phyloP scores from a whole-genome alignment of 1,140 invertebrate species.

The Brevipalpus yothersi region DNA sequence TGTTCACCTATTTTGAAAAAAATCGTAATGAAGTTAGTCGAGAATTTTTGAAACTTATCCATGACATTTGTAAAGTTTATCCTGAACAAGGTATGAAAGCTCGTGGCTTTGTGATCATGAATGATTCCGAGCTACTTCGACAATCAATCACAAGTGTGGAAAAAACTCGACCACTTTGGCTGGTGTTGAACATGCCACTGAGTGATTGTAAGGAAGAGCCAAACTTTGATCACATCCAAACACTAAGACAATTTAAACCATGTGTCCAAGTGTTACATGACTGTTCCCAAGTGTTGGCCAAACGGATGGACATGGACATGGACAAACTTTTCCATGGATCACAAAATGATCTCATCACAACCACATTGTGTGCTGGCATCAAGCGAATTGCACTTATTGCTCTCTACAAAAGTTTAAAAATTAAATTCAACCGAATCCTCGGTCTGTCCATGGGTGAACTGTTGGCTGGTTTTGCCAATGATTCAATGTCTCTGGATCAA shows the following conservation, averaged over 20 bases:
- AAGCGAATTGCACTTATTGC: too few species aligned
- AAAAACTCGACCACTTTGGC: not conserved
- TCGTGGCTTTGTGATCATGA: slow-evolving; percentile 5
- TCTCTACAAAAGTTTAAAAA: not conserved
- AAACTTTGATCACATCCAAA: too few species aligned
- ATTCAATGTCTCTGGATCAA: slow-evolving; percentile 67
- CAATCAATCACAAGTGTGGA: slow-evolving; percentile 25
- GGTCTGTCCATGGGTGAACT: not conserved
- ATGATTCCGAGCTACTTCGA: not conserved
- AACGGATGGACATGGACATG: slow-evolving; percentile 18
- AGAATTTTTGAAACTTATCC: slow-evolving; percentile 9
- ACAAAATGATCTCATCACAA: too few species aligned
- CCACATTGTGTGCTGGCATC: too few species aligned
- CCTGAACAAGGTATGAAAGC: slow-evolving; percentile 7
- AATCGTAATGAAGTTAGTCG: slow-evolving; percentile 14
- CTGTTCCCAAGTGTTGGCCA: slow-evolving; percentile 21
- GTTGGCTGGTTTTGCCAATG: slow-evolving; percentile 34
- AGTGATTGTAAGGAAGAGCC: too few species aligned
- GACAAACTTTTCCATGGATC: too few species aligned
- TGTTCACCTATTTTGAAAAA: slow-evolving; percentile 19
- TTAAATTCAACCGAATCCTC: not conserved
- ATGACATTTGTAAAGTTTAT: not conserved
- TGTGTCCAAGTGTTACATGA: too few species aligned
- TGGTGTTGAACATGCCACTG: not conserved
- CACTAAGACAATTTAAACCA: too few species aligned